Evolutionary conservation across 2,888 invertebrate genomes (phyloP).

Genomic region (Chrysolina oricalcia): DNA sequence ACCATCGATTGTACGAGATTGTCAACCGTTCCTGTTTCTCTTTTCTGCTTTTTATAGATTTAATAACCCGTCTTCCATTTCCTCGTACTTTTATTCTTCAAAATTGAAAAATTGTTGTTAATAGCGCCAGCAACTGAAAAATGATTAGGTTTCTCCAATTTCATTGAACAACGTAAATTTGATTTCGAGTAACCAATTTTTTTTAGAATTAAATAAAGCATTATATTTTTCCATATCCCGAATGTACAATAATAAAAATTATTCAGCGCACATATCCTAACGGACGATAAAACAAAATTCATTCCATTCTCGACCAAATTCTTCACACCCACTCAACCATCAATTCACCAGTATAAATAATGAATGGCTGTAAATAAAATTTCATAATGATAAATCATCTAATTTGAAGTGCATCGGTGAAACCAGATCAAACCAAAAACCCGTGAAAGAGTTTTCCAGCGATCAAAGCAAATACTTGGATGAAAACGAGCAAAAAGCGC

Average conservation of each 20-base stretch:
- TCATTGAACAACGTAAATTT: too few relatives aligned
- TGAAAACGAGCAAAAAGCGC: slow-evolving; percentile 57
- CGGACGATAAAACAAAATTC: neutral
- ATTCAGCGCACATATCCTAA: neutral
- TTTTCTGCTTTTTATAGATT: too few relatives aligned
- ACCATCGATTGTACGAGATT: too few relatives aligned
- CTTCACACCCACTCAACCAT: neutral
- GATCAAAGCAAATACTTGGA: slow-evolving; percentile 59
- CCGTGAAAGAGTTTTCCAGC: slow-evolving; percentile 54
- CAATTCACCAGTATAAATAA: neutral
- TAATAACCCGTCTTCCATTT: too few relatives aligned
- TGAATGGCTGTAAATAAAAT: slow-evolving; percentile 43
- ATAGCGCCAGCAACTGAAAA: too few relatives aligned
- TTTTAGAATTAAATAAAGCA: too few relatives aligned
- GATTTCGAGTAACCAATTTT: neutral
- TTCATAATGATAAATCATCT: slow-evolving; percentile 45
- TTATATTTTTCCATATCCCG: too few relatives aligned
- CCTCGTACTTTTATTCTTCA: too few relatives aligned
- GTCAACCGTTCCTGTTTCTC: too few relatives aligned
- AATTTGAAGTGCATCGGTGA: slow-evolving; percentile 55
- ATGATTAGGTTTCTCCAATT: too few relatives aligned
- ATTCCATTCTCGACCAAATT: neutral
- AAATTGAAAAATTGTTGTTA: too few relatives aligned
- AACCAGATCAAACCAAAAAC: slow-evolving; percentile 60
- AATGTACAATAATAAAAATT: too few relatives aligned